Evolutionary conservation across 2,888 invertebrate species (phyloP).

Genomic region (Mythimna lalbum): DNA sequence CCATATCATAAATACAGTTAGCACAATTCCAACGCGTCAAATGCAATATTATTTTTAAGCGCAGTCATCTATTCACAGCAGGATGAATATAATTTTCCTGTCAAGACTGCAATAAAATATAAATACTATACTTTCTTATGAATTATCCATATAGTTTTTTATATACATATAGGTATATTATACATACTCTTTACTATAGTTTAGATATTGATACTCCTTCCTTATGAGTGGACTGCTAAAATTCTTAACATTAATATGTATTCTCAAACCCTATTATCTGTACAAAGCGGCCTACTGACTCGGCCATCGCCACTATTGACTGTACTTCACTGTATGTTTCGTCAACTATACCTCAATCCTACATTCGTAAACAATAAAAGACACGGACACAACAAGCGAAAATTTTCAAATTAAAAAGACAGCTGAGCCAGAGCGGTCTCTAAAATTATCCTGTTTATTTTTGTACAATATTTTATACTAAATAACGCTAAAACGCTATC

Average conservation of each 20-base stretch:
- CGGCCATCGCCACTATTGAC: background rate
- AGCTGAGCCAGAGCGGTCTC: conserved; percentile 16
- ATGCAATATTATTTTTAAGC: conserved; percentile 21
- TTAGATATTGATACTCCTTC: conserved; percentile 14
- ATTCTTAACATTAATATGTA: conserved; percentile 5
- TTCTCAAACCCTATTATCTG: background rate
- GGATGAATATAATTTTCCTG: conserved; percentile 15
- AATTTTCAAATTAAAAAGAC: background rate
- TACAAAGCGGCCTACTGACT: conserved; percentile 21
- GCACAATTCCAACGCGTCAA: conserved; percentile 35
- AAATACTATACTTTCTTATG: conserved; percentile 32
- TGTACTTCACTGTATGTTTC: conserved; percentile 20
- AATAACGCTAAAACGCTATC: too few species aligned
- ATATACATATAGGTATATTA: background rate
- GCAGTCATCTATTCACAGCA: conserved; percentile 8
- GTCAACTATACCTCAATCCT: conserved; percentile 16
- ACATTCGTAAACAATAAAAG: conserved; percentile 20
- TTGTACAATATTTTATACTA: too few species aligned
- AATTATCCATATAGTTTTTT: conserved; percentile 16
- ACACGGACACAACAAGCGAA: conserved; percentile 14
- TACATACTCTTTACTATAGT: conserved; percentile 1
- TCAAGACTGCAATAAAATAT: conserved; percentile 24
- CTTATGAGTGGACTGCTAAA: conserved; percentile 1
- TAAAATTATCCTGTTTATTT: background rate
- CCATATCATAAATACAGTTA: conserved; percentile 24